Evolutionary conservation across 2,888 invertebrate genomes (phyloP), one percentile per base, ranked within the genome.

Genomic region (Eulithis prunata): DNA sequence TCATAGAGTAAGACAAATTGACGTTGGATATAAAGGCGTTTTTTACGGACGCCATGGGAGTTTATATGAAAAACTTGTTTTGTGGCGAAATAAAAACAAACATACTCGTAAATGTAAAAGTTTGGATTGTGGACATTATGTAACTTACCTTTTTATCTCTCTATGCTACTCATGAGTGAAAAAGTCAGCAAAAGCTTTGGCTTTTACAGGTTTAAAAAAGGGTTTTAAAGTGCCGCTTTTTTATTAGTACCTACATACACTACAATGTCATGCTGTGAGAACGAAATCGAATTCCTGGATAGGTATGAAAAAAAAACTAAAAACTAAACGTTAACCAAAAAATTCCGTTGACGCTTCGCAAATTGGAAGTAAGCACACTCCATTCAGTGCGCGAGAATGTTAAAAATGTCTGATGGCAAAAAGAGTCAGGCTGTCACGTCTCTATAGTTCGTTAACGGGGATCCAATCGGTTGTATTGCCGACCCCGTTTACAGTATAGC

Each of bases 381-480:
- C 56, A 78, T 76, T 77, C 76, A 55, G 63, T 59, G 64, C 75
- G 71, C 74, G 67, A 62, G 71, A 73, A 76, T 74, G 66, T 70
- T 68, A 74, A 75, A 79, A 78, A 73, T 75, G 74, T 77, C 80
- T 82, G 79, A 76, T 72, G 65, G 66, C 63, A 72, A 78, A 82
- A 82, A 78, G 75, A 72, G 71, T 72, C 56, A 70, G 68, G 73
- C 71, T 77, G 78, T 80, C 79, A 79, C 78, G 75, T 80, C 76
- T 80, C 76, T 80, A 81, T 83, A 82, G 83, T 83, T 83, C 82
- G 82, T 83, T 83, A 83, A 75, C 80, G 75, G 68, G 75, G 74
- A 83, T 82, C 77, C 80, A 80, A 80, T 78, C 76, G 75, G 70
- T 69, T 70, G 73, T 71, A 69, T 68, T 76, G 81, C 77, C 77